Evolutionary conservation across 2,113 vertebrate genomes (phyloP), one percentile per base, ranked within the genome.

Genomic region (Neodontobutis hainanensis): DNA sequence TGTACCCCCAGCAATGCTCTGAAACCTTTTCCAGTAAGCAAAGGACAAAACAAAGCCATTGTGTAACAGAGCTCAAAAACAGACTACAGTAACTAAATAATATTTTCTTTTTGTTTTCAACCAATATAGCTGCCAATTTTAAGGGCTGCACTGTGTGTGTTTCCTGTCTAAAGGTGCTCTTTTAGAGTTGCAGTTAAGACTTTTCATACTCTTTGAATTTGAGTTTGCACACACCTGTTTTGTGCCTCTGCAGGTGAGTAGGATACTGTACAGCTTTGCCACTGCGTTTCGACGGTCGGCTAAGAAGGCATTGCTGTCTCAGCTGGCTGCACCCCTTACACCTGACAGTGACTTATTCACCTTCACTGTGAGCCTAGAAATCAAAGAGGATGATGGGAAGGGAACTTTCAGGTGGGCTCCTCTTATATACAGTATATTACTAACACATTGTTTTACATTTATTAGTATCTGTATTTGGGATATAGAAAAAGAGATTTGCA

Each of bases 351-450:
- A 99, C 78, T 94, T 98, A 74, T 99, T 98, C 90, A 97, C 95
- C 72, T 99, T 99, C 85, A 97, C 96, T 0, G 97, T 99, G 70
- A 97, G 97, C 55, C 92, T 98, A 91, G 97, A 99, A 87, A 98
- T 99, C 89, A 98, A 92, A 81, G 97, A 99, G 90, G 97, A 99
- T 82, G 97, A 99, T 67, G 97, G 97, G 58, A 99, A 98, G 88
- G 97, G 97, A 19, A 96, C 96, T 67, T 99, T 97, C 94, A 99
- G 97, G 97, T 99, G 70, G 59, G 71, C n/a, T 45, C 8, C n/a
- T 36, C 14, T 53, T 52, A 15, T 40, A 61, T 2, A 7, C 11
- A 43, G 62, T 8, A 0, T 42, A 27, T 27, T 27, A 27, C 19
- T 27, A 27, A 27, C 19, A 27, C 1, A 3, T 27, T 27, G 19